These are phyloP conservation scores for Halcyon malimbica DNA, from an alignment of 2,113 vertebrate species.

Conservation along the genomic window DNA sequence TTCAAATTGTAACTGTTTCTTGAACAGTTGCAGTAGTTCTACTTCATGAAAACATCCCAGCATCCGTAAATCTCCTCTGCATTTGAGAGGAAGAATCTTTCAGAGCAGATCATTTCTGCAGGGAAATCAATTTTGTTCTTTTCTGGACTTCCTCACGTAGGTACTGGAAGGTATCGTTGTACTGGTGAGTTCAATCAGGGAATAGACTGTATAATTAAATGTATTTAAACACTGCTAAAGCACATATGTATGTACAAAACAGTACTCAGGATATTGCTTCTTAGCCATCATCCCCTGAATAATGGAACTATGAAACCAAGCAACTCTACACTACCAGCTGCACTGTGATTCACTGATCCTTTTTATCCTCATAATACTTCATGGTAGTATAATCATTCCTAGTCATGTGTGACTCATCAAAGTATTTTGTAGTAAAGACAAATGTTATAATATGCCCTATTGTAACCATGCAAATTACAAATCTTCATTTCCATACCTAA, in stretches of 20 bases:
- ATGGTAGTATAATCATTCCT: slow-evolving; percentile 57
- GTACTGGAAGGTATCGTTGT: slow-evolving; percentile 24
- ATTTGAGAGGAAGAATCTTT: neutral
- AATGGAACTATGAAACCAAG: slow-evolving; percentile 36
- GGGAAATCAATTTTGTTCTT: neutral
- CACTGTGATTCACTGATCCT: slow-evolving; percentile 65
- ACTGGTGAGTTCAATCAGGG: neutral
- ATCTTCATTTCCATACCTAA: slow-evolving; percentile 64
- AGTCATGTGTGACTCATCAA: slow-evolving; percentile 64
- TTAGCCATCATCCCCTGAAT: slow-evolving; percentile 27
- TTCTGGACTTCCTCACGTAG: neutral
- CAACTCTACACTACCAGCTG: slow-evolving; percentile 60
- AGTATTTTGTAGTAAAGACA: slow-evolving; percentile 66
- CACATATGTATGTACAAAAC: neutral
- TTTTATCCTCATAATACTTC: slow-evolving; percentile 57
- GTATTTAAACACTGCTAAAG: slow-evolving; percentile 6
- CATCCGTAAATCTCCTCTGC: neutral
- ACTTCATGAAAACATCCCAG: neutral
- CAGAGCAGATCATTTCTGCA: neutral
- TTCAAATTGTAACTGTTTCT: neutral
- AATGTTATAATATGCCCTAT: slow-evolving; percentile 56
- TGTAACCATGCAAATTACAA: slow-evolving; percentile 60
- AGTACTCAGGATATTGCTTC: slow-evolving; percentile 31
- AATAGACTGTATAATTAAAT: neutral
- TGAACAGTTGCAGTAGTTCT: neutral